Base-by-base conservation (phyloP, 2,888 invertebrate genomes). In the Tiliacea aurago region DNA sequence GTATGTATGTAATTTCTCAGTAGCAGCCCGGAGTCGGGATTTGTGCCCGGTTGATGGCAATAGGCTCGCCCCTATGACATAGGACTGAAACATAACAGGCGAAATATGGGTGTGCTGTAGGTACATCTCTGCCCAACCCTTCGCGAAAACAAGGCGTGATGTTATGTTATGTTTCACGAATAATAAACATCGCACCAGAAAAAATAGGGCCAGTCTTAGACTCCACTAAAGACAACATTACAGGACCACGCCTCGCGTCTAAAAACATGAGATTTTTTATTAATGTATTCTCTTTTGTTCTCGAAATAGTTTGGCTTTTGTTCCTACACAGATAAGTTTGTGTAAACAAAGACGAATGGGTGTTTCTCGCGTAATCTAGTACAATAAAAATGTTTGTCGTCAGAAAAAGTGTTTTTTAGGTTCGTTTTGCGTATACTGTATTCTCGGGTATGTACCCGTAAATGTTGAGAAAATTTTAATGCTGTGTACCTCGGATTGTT, bases 241-340 rank as follows among this genome's bases (percentile, higher is more conserved):
- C 53, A 62, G 18, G 33, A 33, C 61, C 70, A 66, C 73, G 73
- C 71, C 59, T 64, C 33, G 63, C 53, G 59, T 67, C 49, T 53
- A 86, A 86, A 76, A 77, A 73, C 72, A 76, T 62, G 67, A 76
- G 75, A 78, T 76, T 86, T 71, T 84, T 87, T 87, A 76, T 77
- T 80, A 87, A 87, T 78, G 84, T 87, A 85, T 83, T 83, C 76
- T n/a, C 78, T 85, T 80, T 87, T 85, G 87, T 84, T 82, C 33
- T 80, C 73, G 43, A 76, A 86, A 87, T 85, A 85, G 87, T 85
- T 83, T 76, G 65, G 81, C 83, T 87, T 87, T 85, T 85, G 76
- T 85, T 87, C 66, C 58, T 59, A 61, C 69, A 23, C 28, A 80
- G 86, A 83, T 85, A 85, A 83, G 64, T 85, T 85, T 74, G 66